Base-by-base conservation (phyloP, 92 coral and sea anemone species). In the Pocillopora meandrina region DNA sequence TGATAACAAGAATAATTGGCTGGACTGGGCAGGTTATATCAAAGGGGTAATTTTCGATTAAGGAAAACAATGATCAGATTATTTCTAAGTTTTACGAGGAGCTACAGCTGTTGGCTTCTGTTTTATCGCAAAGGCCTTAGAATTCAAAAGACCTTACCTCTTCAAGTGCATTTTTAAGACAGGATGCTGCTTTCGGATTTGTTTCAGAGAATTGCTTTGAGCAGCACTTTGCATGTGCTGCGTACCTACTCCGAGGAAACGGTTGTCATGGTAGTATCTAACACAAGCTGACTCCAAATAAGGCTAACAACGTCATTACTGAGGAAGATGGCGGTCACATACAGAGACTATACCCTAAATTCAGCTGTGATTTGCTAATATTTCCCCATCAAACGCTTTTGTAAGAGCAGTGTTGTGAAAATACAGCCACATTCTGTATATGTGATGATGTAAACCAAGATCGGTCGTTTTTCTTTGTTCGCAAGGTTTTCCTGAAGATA, bases 271-370 rank as follows among this genome's bases (percentile, higher is more conserved):
- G 85, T 70, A 69, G 19, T 69, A 81, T 3, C 7, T 83, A 58
- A 23, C 49, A 67, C 69, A 81, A 80, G 52, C 84, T 56, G 34
- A 68, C 61, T 86, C 92, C 94, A 68, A 79, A 91, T 91, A 67
- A 85, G 92, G 94, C 3, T 19, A 72, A 80, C 66, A 63, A 91
- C 94, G 94, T 93, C 97, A 93, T 83, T 84, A 86, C 81, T 62
- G 57, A 49, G 63, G 84, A 93, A 88, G 86, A 93, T 93, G 97
- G 94, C 92, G 93, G 91, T 81, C 85, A 68, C 94, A 88, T 89
- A 69, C 70, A 67, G 69, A 71, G 75, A 33, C 17, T 68, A 59
- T 69, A 81, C 34, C 59, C 57, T 20, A 69, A 81, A 5, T 33
- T 81, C 74, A 59, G 75, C 73, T 56, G 65, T 56, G 17, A 15